Base-by-base conservation (phyloP, 2,113 vertebrate genomes). In the Empidonax alnorum region DNA sequence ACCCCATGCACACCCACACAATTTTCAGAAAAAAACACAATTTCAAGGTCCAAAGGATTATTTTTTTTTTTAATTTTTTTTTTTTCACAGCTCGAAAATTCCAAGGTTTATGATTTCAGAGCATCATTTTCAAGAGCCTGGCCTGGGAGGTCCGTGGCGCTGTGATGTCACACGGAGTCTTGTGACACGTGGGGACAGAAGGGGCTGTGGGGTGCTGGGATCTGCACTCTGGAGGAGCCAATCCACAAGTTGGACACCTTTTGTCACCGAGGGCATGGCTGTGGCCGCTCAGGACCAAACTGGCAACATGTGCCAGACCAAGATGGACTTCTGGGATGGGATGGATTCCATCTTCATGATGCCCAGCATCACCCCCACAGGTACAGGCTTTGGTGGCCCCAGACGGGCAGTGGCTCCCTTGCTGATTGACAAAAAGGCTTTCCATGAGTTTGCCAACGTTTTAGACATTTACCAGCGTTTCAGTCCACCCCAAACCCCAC, bases 291-390 rank as follows among this genome's bases (percentile, higher is more conserved):
- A 30, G 68, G 68, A 52, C 21, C 35, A 16, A 28, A 11, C 35
- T 4, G n/a, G 27, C 7, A 37, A 4, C 20, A 0, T 2, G 50
- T 25, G 1, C 19, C 33, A 0, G 3, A 0, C 2, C 7, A 14
- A 3, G 44, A 19, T 23, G 81, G 44, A 52, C 10, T 85, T 91
- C 24, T 79, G 81, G 81, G 52, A 8, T 23, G 81, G 73, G 37
- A n/a, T 41, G 44, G 6, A 27, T 11, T 4, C 17, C 0, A 0
- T 4, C 37, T 5, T n/a, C 33, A 0, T 6, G 37, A 52, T 55
- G 71, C 47, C 55, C 47, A 35, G 7, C 41, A 6, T 41, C 66
- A 30, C 3, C 24, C 9, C 17, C 2, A 0, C 14, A 84, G 81
- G 89, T 90, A 50, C 20, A 8, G 39, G 27, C 24, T 27, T 50